These are phyloP conservation scores for Hesperia comma DNA, from an alignment of 2,888 invertebrate genomes.

Conservation along the genomic window DNA sequence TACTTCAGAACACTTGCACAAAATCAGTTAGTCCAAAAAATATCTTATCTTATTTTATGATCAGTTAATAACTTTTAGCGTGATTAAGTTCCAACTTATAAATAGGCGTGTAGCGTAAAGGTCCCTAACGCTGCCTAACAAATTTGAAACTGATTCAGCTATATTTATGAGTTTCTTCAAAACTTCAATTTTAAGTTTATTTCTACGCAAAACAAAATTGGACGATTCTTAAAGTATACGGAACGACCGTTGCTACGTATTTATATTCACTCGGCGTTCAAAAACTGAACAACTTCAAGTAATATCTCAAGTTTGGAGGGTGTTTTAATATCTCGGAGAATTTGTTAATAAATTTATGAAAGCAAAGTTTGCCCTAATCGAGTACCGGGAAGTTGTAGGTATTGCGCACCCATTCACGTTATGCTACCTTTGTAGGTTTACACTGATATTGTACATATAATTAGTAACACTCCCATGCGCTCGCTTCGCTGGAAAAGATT, in stretches of 20 bases:
- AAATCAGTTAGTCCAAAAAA: too few species aligned
- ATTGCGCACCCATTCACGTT: background rate
- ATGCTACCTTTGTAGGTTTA: background rate
- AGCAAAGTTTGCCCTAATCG: slow-evolving; percentile 36
- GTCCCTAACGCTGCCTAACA: too few species aligned
- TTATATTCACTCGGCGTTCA: slow-evolving; percentile 33
- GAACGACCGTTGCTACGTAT: slow-evolving; percentile 20
- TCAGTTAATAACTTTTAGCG: too few species aligned
- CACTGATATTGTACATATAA: too few species aligned
- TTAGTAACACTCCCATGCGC: too few species aligned
- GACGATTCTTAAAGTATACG: slow-evolving; percentile 11
- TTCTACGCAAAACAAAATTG: background rate
- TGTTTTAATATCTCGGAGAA: slow-evolving; percentile 49
- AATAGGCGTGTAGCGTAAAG: too few species aligned
- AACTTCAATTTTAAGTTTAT: background rate
- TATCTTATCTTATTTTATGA: too few species aligned
- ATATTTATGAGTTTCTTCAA: background rate
- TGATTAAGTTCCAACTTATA: too few species aligned
- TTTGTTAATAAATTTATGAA: slow-evolving; percentile 49
- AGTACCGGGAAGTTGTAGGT: background rate
- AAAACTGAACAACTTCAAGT: slow-evolving; percentile 41
- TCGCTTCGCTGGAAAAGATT: too few species aligned
- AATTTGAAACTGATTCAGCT: too few species aligned
- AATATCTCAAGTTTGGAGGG: slow-evolving; percentile 49
- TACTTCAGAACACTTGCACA: too few species aligned